Conservation (phyloP, 2,113 vertebrate species). For the Taurulus bubalis region DNA sequence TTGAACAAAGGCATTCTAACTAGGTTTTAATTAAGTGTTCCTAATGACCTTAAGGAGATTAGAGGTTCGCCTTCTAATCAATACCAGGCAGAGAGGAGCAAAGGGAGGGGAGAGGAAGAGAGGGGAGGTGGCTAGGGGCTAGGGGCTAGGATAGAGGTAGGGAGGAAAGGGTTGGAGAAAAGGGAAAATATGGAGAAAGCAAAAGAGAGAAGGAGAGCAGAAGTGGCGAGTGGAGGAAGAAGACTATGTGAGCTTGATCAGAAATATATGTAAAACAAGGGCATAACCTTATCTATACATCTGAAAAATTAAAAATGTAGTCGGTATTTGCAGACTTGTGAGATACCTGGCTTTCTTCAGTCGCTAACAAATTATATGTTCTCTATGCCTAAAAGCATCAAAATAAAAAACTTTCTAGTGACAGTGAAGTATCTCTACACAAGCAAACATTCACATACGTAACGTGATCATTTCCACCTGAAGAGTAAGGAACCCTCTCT, state of each 20-base stretch:
- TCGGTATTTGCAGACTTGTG: not conserved
- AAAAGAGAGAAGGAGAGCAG: slow-evolving; percentile 18
- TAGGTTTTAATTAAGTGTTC: slow-evolving; percentile 99
- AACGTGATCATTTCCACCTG: not conserved
- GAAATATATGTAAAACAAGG: not conserved
- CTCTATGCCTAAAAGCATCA: not conserved
- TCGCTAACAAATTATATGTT: not conserved
- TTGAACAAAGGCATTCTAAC: slow-evolving; percentile 88
- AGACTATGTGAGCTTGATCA: not conserved
- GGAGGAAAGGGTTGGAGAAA: slow-evolving; percentile 43
- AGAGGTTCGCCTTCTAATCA: slow-evolving; percentile 98
- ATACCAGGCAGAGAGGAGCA: slow-evolving; percentile 90
- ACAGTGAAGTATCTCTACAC: not conserved
- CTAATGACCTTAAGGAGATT: slow-evolving; percentile 99
- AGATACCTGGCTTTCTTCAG: not conserved
- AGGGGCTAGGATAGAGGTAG: slow-evolving; percentile 72
- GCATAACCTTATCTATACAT: not conserved
- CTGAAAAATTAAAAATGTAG: not conserved
- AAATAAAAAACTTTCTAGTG: not conserved
- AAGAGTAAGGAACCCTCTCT: not conserved
- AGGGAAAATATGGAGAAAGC: not conserved
- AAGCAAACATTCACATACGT: not conserved
- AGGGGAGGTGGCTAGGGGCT: slow-evolving; percentile 73
- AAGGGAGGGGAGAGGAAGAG: slow-evolving; percentile 68
- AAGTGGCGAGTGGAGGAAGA: not conserved